Conservation (phyloP, 2,113 vertebrate genomes). For the Chaenocephalus aceratus region DNA sequence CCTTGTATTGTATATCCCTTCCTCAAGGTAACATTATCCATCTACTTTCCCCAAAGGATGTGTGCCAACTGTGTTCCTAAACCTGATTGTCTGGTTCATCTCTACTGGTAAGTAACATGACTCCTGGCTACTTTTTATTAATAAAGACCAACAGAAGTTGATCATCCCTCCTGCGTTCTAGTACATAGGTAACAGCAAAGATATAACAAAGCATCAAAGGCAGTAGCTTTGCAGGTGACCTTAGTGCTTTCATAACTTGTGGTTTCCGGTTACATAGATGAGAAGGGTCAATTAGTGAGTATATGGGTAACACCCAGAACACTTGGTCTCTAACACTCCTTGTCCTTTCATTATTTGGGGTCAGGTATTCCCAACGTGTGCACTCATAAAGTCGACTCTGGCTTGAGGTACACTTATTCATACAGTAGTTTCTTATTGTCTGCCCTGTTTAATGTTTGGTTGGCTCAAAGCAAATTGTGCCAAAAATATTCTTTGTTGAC, state of each 20-base stretch:
- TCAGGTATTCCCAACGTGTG: not conserved
- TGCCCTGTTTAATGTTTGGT: no score
- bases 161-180: not conserved
- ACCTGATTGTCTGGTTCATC: no score
- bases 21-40: not conserved
- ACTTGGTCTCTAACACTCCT: not conserved
- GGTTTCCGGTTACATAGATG: constrained; percentile 32
- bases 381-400: not conserved
- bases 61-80: not conserved
- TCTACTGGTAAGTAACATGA: no score
- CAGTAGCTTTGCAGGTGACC: constrained; percentile 11
- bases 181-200: constrained; percentile 2
- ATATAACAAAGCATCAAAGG: constrained; percentile 8
- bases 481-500: not conserved
- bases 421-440: no score
- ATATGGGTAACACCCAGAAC: not conserved
- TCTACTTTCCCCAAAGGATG: not conserved
- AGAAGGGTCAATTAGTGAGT: not conserved
- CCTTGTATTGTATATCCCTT: no score
- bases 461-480: no score
- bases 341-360: not conserved
- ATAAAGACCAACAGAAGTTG: not conserved
- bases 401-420: not conserved
- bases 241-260: constrained; percentile 17
- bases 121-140: not conserved